Base-by-base conservation (phyloP, 2,888 invertebrate species). In the Lymantria monacha region DNA sequence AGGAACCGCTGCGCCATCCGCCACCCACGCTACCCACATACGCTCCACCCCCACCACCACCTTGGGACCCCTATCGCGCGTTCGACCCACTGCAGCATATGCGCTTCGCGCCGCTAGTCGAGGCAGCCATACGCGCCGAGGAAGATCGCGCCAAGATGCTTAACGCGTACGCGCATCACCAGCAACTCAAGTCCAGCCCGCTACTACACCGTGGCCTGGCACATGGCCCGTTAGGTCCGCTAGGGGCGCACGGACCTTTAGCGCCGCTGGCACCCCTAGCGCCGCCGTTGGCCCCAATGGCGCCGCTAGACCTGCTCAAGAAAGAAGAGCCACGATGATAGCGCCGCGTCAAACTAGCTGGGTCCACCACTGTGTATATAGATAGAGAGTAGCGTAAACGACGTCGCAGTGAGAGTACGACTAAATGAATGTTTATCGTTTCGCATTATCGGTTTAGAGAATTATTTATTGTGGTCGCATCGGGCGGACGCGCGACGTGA, bases 91-190 rank as follows among this genome's bases (percentile, higher is more conserved):
- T 96, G 60, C 89, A 90, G 68, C 90, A 91, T 78, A 87, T 95
- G 80, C 93, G 96, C 49, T 96, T 95, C 80, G 96, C 95, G 78
- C 96, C 96, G 14, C 87, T 96, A 33, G 94, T 96, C 89, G 96
- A 96, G 69, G 95, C 95, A 11, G 95, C 95, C 14, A 93, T 95
- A 75, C 92, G 95, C 49, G 95, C 94, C 43, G 96, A 96, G 75
- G 96, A 96, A 70, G 95, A 96, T 79, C 93, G 96, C 55, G 95
- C 94, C 41, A 96, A 96, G 83, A 93, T 96, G 74, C 93, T 95
- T 74, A 94, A 93, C 64, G 94, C 95, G 59, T 96, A 95, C 84
- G 93, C 94, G 51, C 93, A 92, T 70, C 82, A 93, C 63, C 94
- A 94, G 70, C 90, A 90, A 72, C 70, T 88, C 76, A 93, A 80